Percentiles rank a stretch among this genome's conserved stretches.
phyloP scores from a whole-genome alignment of 2,888 invertebrate species.

The Acanthosepion lycidas region DNA sequence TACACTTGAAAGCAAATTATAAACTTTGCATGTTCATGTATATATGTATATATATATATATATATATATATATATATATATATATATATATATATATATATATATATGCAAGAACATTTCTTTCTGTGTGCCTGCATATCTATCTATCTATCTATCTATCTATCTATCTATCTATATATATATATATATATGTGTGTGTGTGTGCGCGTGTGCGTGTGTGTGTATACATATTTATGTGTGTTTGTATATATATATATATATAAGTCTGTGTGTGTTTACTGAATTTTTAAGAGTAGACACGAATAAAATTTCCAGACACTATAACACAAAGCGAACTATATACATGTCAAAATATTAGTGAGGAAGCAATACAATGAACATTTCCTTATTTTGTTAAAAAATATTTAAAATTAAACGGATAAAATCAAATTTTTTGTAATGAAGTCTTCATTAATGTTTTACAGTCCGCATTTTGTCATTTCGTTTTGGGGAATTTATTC shows the following conservation, averaged over 20 bases:
- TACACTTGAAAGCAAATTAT: too few species aligned
- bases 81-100: neutral
- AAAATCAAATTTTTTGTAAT: too few species aligned
- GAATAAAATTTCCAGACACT: too few species aligned
- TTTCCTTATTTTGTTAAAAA: too few species aligned
- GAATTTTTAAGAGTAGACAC: too few species aligned
- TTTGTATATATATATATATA: neutral
- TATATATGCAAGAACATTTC: neutral
- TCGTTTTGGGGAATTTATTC: too few species aligned
- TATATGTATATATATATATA: neutral
- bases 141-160: neutral
- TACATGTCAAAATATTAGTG: too few species aligned
- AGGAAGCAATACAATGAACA: too few species aligned
- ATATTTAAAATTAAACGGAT: too few species aligned
- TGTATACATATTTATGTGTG: neutral
- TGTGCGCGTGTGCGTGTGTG: neutral
- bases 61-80: neutral
- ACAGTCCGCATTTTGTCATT: too few species aligned
- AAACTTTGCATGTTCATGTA: neutral
- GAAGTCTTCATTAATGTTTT: too few species aligned
- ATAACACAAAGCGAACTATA: too few species aligned
- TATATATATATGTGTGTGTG: neutral
- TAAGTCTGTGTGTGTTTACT: neutral
- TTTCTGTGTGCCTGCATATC: neutral
- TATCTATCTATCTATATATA: neutral